Evolutionary conservation across 2,113 vertebrate species (phyloP).

Genomic region (Galemys pyrenaicus): DNA sequence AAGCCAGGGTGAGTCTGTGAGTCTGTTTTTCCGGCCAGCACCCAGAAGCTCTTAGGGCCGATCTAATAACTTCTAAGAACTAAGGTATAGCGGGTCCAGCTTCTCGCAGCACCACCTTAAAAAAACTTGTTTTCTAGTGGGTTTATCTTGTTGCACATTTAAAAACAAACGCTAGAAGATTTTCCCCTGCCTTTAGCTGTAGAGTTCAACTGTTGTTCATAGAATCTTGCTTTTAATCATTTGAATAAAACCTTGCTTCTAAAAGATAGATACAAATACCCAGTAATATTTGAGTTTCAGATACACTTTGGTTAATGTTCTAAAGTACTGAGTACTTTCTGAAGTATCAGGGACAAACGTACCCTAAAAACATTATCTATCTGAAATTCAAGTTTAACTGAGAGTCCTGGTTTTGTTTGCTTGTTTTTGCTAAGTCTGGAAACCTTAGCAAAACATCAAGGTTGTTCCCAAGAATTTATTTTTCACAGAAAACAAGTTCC

Average conservation of each 20-base stretch:
- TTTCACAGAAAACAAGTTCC: neutral
- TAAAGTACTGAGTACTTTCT: neutral
- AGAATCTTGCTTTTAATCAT: neutral
- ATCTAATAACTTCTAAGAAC: neutral
- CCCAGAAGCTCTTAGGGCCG: neutral
- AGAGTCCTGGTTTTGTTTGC: neutral
- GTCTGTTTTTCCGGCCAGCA: neutral
- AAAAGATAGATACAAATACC: conserved; percentile 6
- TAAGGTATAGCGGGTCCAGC: neutral
- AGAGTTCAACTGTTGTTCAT: neutral
- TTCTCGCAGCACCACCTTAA: neutral
- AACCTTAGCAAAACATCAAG: neutral
- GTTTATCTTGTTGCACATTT: neutral
- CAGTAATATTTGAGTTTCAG: neutral
- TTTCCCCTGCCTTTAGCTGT: neutral
- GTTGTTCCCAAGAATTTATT: neutral
- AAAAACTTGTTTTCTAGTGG: neutral
- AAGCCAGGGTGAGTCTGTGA: neutral
- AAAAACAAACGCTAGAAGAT: neutral
- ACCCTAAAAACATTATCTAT: neutral
- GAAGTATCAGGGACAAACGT: neutral
- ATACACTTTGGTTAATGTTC: neutral
- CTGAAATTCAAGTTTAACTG: conserved; percentile 25
- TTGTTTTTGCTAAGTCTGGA: neutral
- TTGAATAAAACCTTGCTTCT: neutral